Evolutionary conservation across 2,797 vertebrate species (phyloP).

Genomic region (Coregonus sp.): DNA sequence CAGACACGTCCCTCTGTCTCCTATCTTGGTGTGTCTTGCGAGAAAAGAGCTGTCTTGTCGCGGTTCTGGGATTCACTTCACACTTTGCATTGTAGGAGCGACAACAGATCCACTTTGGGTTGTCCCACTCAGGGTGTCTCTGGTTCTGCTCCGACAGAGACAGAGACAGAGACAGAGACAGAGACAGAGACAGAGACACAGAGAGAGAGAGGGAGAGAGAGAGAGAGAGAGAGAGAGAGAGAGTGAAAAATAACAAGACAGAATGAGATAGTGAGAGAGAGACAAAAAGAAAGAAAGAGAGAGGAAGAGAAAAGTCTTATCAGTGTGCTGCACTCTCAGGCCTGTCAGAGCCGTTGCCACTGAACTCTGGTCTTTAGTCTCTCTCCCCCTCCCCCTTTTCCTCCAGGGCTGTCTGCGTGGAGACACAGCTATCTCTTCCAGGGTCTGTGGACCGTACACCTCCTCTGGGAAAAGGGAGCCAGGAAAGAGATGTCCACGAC

Average conservation of each 20-base stretch:
- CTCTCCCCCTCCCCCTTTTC: not conserved
- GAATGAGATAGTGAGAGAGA: not conserved
- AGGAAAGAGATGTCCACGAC: not conserved
- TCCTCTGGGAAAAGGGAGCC: conserved; percentile 4
- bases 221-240: not conserved
- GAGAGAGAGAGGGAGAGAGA: conserved; percentile 13
- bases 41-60: not conserved
- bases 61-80: conserved; percentile 42
- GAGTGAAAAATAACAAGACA: not conserved
- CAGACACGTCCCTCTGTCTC: conserved; percentile 38
- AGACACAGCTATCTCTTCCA: conserved; percentile 8
- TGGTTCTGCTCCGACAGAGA: conserved; percentile 32
- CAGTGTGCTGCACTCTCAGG: not conserved
- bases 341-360: conserved; percentile 1
- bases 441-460: not conserved
- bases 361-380: conserved; percentile 8
- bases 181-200: not conserved
- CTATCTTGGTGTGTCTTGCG: conserved; percentile 39
- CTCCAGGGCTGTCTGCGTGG: conserved; percentile 5
- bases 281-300: not conserved
- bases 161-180: conserved; percentile 25
- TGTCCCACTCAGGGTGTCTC: conserved; percentile 32
- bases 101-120: conserved; percentile 46
- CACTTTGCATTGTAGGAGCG: conserved; percentile 37
- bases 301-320: not conserved